Evolutionary conservation across 2,113 vertebrate species (phyloP), one percentile per base, ranked within the genome.

Genomic region (Microtus pennsylvanicus): DNA sequence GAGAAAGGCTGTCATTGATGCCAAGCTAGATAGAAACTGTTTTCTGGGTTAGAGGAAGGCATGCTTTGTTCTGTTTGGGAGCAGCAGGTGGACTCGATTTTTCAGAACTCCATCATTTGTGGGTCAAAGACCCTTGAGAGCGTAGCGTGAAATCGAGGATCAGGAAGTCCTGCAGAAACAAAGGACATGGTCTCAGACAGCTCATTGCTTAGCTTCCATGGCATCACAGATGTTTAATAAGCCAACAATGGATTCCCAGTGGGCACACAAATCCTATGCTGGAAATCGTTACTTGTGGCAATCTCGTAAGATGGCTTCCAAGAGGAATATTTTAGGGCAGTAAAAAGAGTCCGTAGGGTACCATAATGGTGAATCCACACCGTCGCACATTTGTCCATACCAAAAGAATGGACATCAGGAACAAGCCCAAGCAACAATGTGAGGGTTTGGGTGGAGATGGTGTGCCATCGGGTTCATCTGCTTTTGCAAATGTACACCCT

Each of bases 1-100:
- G 91, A 95, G 90, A 96, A 96, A 78, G 93, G 19, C 67, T 38
- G 67, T 61, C n/a, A 77, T 22, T 42, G 30, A 50, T 83, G 92
- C 76, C 92, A 94, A 89, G 63, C 90, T 76, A 91, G 92, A 96
- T 0, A 45, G 87, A 89, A 95, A 95, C 63, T 50, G 87, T 94
- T 94, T 65, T 90, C 82, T 52, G 93, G 90, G 55, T 93, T 94
- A 93, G 65, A 78, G 80, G 50, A 47, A 90, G 35, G 69, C 35
- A 6, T 67, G 80, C 50, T 75, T 63, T 76, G 45, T 65, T 95
- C 75, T 96, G 78, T 86, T 82, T 80, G 76, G 90, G 94, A 89
- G 90, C 35, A 58, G 94, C 96, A 82, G 89, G 85, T 96, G 76
- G 90, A 76, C 67, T n/a, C 86, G 55, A 0, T 89, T 89, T 90